Evolutionary conservation across 2,888 invertebrate genomes (phyloP), one percentile per base, ranked within the genome.

Genomic region (Leptarthrus brevirostris): DNA sequence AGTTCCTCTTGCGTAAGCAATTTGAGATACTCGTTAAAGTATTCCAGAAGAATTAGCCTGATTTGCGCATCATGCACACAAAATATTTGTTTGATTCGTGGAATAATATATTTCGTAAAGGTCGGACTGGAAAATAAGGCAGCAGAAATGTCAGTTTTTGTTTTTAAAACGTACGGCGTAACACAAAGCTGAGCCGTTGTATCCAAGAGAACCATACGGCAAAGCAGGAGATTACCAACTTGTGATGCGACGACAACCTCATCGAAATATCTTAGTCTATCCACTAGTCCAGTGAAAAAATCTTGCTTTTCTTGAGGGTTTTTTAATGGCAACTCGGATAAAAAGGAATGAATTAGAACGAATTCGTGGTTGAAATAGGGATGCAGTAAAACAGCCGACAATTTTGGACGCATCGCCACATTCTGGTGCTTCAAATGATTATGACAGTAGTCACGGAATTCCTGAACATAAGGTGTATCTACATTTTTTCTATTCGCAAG

Each of bases 341-440:
- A 86, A 85, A 95, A 96, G 77, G 92, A 91, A 82, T 94, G 91
- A 78, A 96, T 92, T 20, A 89, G 86, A 75, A 96, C 91, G 82
- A 96, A 95, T 80, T 94, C 93, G 81, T 95, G 94, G 79, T 92
- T 93, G 81, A 93, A 95, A 84, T 93, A 93, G 54, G 89, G 89
- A 84, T 95, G 93, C 69, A 89, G 84, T 2, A 93, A 84, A 30
- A 93, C 86, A 20, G 89, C 87, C 5, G 89, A 87, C 34, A 95
- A 86, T 76, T 88, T 89, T 2, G 93, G 93, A 72, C 95, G 88
- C 78, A 88, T 84, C 40, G 86, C 83, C 6, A 91, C 87, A 79
- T 91, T 90, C 70, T 86, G 82, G 81, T 91, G 90, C 80, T 93
- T 90, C 72, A 95, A 86, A 78, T 88, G 88, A 64, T 89, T 89